Conservation (phyloP, 2,113 vertebrate genomes). For the Oceanites oceanicus region DNA sequence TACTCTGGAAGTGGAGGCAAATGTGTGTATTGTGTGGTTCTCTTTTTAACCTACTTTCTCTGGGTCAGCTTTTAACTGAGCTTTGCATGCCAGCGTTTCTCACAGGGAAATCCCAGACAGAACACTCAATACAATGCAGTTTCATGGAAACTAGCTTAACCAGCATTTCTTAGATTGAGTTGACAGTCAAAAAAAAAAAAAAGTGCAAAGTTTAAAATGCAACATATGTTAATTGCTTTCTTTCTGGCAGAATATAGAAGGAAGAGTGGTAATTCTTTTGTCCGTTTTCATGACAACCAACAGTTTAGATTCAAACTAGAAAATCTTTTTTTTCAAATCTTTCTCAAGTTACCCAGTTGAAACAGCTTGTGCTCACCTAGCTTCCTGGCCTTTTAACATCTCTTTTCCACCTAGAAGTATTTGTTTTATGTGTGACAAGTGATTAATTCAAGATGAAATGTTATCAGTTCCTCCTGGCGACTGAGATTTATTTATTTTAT, state of each 20-base stretch:
- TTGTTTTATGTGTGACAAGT: neutral
- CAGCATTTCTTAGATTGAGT: neutral
- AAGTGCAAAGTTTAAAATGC: neutral
- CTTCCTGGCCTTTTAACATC: neutral
- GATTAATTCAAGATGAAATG: neutral
- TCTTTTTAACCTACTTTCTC: slow-evolving; percentile 70
- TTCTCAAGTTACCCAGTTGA: neutral
- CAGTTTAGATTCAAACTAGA: neutral
- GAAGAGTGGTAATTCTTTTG: neutral
- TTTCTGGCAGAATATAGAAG: neutral
- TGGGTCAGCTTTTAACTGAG: slow-evolving; percentile 71
- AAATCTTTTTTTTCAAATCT: neutral
- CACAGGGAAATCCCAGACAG: slow-evolving; percentile 78
- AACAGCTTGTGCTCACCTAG: neutral
- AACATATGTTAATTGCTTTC: neutral
- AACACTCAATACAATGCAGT: slow-evolving; percentile 40
- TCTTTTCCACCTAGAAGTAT: neutral
- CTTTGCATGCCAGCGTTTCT: slow-evolving; percentile 85
- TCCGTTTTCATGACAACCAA: neutral
- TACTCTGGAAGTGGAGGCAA: slow-evolving; percentile 96
- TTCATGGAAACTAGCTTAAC: neutral
- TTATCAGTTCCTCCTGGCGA: neutral
- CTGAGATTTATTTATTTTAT: neutral
- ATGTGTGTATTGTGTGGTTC: slow-evolving; percentile 93
- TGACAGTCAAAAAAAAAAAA: neutral